Evolutionary conservation across 2,113 vertebrate genomes (phyloP), one percentile per base, ranked within the genome.

Genomic region (Leptobrachium leishanense): DNA sequence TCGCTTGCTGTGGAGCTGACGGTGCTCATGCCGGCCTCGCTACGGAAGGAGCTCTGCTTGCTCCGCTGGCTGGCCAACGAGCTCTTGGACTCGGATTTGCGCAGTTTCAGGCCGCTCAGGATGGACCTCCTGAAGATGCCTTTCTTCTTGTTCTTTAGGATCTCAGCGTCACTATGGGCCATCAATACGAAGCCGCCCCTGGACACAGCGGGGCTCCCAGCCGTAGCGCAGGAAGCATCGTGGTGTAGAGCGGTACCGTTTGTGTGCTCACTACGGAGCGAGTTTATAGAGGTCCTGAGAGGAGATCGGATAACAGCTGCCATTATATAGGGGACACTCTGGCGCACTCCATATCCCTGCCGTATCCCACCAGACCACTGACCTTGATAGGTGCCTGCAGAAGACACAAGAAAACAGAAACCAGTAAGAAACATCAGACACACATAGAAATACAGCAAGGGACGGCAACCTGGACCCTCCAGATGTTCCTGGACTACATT

Each of bases 11-110:
- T 95, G 13, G 97, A 99, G 92, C 97, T 98, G 79, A 98, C 94
- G 0, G 96, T 98, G 90, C 97, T 99, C 96, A 98, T 95, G 79
- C 96, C 98, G 0, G 97, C 96, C 90, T 99, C 98, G 67, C 97
- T 99, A 83, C 98, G 97, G 92, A 99, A 99, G 2, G 97, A 98
- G 91, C 98, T 99, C 91, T 98, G 98, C 88, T 99, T 99, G 95
- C 98, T 99, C 84, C 97, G 92, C 87, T 99, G 98, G 89, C 96
- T 98, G 83, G 98, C 97, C 89, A 99, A 84, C 6, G 97, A 99
- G 86, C 96, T 98, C 88, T 98, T 98, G 85, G 97, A 99, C 86
- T 98, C 97, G 0, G 97, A 98, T 82, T 97, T 96, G 10, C 97
- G 95, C 76, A 99, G 91, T 89, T 96, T 98, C 85, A 99, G 93